These are phyloP conservation scores for Zosterops japonicus DNA, from an alignment of 2,113 vertebrate genomes.

Conservation along the genomic window DNA sequence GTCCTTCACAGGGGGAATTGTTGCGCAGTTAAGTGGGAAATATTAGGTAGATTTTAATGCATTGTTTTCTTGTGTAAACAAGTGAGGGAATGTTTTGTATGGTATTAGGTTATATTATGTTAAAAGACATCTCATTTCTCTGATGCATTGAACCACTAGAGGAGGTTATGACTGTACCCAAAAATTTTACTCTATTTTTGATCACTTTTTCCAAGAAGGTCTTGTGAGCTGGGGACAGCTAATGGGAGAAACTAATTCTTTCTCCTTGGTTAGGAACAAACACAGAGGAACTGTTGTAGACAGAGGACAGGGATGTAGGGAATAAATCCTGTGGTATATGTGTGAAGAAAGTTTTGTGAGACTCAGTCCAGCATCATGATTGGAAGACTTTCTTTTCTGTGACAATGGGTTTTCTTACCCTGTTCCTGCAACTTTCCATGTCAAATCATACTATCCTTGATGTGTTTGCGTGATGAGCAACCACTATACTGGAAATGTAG, in stretches of 20 bases:
- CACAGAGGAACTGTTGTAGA: neutral
- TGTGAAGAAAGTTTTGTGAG: neutral
- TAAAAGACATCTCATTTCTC: neutral
- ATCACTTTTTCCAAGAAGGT: neutral
- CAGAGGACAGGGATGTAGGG: accelerated
- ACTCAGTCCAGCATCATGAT: neutral
- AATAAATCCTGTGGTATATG: neutral
- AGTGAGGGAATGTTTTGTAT: neutral
- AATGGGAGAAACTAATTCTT: neutral
- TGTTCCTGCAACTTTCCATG: neutral
- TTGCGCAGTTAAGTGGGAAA: neutral
- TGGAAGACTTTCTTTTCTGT: neutral
- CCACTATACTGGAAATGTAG: neutral
- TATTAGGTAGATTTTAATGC: neutral
- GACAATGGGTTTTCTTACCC: neutral
- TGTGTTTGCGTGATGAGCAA: neutral
- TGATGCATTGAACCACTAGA: neutral
- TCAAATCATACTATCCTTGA: neutral
- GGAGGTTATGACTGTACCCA: neutral
- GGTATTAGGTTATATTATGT: neutral
- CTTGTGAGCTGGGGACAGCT: neutral
- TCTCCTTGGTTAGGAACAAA: neutral
- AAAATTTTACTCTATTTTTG: neutral
- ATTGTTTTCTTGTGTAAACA: neutral
- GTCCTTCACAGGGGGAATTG: neutral